Percentiles rank a stretch among this genome's conserved stretches.
phyloP scores from a whole-genome alignment of 2,888 invertebrate genomes.

The Lepeophtheirus nordmannii region DNA sequence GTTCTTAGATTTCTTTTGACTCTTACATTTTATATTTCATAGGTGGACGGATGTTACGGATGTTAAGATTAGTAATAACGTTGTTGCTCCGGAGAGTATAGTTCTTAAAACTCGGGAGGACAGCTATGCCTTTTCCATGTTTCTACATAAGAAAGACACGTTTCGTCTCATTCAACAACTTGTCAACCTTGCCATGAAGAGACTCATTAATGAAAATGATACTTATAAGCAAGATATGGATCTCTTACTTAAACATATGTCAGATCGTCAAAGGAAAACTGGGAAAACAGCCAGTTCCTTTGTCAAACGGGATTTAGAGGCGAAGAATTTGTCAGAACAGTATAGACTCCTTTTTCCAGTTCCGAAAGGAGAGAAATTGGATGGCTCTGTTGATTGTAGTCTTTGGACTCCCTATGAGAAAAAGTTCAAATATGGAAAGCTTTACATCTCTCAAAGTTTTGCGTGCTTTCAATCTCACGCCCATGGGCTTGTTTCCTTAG shows the following conservation, averaged over 20 bases:
- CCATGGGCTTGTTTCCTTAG: slow-evolving; percentile 61
- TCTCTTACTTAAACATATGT: slow-evolving; percentile 61
- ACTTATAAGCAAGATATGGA: slow-evolving; percentile 53
- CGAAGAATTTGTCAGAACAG: slow-evolving; percentile 39
- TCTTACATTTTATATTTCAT: background rate
- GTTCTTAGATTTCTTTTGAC: slow-evolving; percentile 14
- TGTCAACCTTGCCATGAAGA: slow-evolving; percentile 90
- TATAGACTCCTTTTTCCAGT: slow-evolving; percentile 40
- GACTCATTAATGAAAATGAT: slow-evolving; percentile 37
- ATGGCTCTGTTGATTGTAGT: slow-evolving; percentile 66
- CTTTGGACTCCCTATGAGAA: slow-evolving; percentile 92
- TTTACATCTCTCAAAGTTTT: slow-evolving; percentile 84
- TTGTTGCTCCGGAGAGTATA: slow-evolving; percentile 17
- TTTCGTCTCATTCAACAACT: slow-evolving; percentile 83
- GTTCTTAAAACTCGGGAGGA: slow-evolving; percentile 14
- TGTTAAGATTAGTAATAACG: slow-evolving; percentile 18
- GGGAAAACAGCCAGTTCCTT: slow-evolving; percentile 67
- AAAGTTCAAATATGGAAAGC: slow-evolving; percentile 64
- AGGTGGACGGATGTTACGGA: slow-evolving; percentile 24
- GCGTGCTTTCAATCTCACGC: slow-evolving; percentile 76
- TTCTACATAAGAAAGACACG: slow-evolving; percentile 72
- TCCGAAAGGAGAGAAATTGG: slow-evolving; percentile 75
- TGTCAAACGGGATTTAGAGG: slow-evolving; percentile 84
- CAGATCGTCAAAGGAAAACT: slow-evolving; percentile 48
- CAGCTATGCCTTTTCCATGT: slow-evolving; percentile 75